Conservation (phyloP, 92 coral and sea anemone species). For the Galaxea fascicularis region DNA sequence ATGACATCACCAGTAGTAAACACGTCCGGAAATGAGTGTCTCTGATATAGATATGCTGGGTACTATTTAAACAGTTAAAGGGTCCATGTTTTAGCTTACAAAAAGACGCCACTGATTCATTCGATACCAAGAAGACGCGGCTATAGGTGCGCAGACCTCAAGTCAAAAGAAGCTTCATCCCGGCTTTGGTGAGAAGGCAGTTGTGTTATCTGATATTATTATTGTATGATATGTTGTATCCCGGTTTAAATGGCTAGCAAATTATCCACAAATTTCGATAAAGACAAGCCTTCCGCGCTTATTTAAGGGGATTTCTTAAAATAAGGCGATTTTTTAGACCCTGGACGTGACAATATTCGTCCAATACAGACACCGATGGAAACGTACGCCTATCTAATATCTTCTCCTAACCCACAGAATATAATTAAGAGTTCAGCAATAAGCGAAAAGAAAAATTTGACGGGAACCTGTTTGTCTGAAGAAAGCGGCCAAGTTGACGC, state of each 20-base stretch:
- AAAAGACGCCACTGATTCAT: neutral
- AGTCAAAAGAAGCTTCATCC: neutral
- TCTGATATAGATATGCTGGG: neutral
- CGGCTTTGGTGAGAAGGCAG: constrained; percentile 4
- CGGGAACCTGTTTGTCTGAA: no score
- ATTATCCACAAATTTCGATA: neutral
- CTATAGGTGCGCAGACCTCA: neutral
- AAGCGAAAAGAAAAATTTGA: no score
- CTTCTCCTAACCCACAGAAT: no score
- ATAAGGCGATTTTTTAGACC: no score
- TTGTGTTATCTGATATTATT: neutral
- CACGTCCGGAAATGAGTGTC: constrained; percentile 28
- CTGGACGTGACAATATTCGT: no score
- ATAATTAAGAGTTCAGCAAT: no score
- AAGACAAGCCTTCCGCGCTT: no score
- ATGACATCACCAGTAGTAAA: constrained; percentile 29
- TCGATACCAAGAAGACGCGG: neutral
- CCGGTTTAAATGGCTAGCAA: neutral
- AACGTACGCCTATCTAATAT: no score
- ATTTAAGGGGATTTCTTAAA: no score
- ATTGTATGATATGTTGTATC: neutral
- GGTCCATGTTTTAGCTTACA: neutral
- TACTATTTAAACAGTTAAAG: constrained; percentile 24
- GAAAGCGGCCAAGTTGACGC: no score
- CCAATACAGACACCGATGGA: no score